Conservation (phyloP, 2,888 invertebrate genomes). For the Opisthograptis luteolata region DNA sequence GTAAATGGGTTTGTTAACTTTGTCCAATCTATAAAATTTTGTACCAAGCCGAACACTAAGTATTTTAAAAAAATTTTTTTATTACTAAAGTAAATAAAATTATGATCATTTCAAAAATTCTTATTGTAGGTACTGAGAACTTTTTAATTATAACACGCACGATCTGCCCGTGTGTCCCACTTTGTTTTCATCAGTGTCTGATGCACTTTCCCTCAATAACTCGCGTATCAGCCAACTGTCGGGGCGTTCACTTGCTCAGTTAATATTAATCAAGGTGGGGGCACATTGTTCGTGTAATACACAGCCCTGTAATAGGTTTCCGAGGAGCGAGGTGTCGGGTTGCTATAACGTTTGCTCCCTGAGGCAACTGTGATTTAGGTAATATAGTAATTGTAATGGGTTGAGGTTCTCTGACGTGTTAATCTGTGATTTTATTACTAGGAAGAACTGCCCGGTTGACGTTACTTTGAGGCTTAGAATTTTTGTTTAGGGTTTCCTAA, state of each 20-base stretch:
- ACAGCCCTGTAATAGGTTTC: conserved; percentile 30
- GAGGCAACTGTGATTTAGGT: conserved; percentile 24
- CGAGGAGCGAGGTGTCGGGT: conserved; percentile 28
- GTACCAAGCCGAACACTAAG: no score
- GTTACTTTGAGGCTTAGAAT: no score
- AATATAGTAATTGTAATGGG: no score
- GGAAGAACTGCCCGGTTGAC: no score
- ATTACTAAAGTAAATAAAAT: no score
- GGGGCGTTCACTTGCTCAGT: conserved; percentile 63
- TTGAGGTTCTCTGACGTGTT: background rate
- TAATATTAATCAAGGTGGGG: conserved; percentile 61
- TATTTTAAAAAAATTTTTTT: no score
- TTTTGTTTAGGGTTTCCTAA: no score
- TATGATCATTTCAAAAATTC: background rate
- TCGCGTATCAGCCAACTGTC: conserved; percentile 55
- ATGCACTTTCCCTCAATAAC: conserved; percentile 71
- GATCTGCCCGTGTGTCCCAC: conserved; percentile 50
- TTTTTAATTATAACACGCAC: background rate
- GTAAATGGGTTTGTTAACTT: no score
- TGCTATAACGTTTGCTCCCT: conserved; percentile 10
- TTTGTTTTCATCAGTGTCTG: conserved; percentile 73
- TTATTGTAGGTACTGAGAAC: no score
- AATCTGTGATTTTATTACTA: background rate
- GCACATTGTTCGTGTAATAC: conserved; percentile 27
- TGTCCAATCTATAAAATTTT: no score